phyloP scores from a whole-genome alignment of 2,888 invertebrate genomes.

The Noctua fimbriata region DNA sequence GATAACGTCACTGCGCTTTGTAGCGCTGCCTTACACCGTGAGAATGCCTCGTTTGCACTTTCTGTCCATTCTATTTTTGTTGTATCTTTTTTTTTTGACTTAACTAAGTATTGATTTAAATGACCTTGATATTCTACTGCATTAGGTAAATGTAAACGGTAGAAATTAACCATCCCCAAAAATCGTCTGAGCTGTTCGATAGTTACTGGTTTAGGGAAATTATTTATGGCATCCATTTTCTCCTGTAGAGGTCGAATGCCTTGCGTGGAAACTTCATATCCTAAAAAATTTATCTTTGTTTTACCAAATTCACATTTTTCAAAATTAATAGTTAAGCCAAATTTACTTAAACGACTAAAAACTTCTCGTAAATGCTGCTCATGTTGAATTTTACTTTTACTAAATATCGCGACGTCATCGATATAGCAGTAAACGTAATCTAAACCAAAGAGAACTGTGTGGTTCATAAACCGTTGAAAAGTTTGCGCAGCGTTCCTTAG shows the following conservation, averaged over 20 bases:
- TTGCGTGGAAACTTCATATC: too few species aligned
- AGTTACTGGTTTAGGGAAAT: neutral
- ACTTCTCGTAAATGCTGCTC: neutral
- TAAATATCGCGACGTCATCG: neutral
- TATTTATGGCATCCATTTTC: too few species aligned
- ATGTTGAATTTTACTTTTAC: neutral
- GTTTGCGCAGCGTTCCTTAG: too few species aligned
- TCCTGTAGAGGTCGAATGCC: too few species aligned
- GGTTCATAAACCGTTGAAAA: neutral
- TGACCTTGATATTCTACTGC: neutral
- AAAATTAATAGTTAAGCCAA: too few species aligned
- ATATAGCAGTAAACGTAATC: constrained; percentile 2
- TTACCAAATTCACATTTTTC: too few species aligned
- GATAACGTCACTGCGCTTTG: too few species aligned
- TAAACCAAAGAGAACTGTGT: constrained; percentile 1
- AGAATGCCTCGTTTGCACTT: constrained; percentile 1
- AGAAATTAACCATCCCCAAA: neutral
- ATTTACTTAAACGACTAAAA: too few species aligned
- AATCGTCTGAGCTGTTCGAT: too few species aligned
- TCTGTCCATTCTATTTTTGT: neutral
- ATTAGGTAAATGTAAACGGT: neutral
- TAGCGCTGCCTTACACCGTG: neutral
- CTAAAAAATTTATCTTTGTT: neutral
- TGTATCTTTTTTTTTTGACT: too few species aligned
- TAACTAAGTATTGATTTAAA: too few species aligned